phyloP scores from a whole-genome alignment of 2,113 vertebrate genomes.

The Engystomops pustulosus region DNA sequence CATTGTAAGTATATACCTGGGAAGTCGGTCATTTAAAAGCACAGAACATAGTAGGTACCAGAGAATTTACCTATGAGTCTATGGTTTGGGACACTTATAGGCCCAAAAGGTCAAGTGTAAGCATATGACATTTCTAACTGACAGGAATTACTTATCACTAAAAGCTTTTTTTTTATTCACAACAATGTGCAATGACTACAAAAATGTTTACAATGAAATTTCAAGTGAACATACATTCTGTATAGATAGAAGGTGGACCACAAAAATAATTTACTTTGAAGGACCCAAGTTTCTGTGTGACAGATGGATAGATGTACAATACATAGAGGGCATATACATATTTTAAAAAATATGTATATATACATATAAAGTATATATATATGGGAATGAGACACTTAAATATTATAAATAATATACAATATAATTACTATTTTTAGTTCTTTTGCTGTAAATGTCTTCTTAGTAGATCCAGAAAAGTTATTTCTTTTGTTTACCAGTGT shows the following conservation, averaged over 20 bases:
- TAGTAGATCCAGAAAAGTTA: not conserved
- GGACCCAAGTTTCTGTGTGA: not conserved
- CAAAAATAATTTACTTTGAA: not conserved
- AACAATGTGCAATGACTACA: not conserved
- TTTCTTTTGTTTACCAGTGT: not conserved
- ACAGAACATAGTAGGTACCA: not conserved
- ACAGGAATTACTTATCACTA: not conserved
- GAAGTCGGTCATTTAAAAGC: not conserved
- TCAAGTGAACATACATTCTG: not conserved
- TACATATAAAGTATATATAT: too few species aligned
- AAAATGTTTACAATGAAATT: not conserved
- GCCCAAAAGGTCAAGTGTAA: not conserved
- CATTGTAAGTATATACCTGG: not conserved
- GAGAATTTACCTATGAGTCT: not conserved
- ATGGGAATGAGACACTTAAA: not conserved
- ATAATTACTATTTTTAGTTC: not conserved
- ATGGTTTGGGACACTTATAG: not conserved
- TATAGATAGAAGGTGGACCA: not conserved
- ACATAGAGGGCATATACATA: not conserved
- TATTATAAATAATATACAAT: too few species aligned
- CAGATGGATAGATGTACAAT: not conserved
- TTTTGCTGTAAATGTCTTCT: not conserved
- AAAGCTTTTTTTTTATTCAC: not conserved
- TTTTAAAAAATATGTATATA: too few species aligned
- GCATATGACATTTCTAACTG: not conserved